Evolutionary conservation across 1,140 invertebrate genomes (phyloP).

Genomic region (Zaprionus vittiger): DNA sequence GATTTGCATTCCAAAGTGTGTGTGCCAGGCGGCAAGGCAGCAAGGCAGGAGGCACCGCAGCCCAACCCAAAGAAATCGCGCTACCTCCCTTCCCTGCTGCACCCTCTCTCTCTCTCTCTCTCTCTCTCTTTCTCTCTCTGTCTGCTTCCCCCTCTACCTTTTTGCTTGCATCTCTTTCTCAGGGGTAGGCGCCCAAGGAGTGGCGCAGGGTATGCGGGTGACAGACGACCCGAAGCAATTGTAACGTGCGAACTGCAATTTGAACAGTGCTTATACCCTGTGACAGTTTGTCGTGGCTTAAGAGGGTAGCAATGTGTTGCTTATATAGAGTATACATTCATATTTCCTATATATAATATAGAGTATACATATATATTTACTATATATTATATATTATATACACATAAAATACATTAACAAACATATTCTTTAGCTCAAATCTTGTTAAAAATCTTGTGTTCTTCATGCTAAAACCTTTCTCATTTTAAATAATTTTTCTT

Average conservation of each 20-base stretch:
- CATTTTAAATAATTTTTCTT: too few species aligned
- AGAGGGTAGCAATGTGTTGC: background rate
- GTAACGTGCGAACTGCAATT: conserved; percentile 74
- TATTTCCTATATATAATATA: too few species aligned
- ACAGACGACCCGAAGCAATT: conserved; percentile 58
- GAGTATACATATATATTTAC: too few species aligned
- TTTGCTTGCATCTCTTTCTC: background rate
- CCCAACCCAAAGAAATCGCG: conserved; percentile 66
- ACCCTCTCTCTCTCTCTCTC: background rate
- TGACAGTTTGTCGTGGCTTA: background rate
- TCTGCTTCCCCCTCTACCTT: background rate
- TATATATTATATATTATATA: too few species aligned
- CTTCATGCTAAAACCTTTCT: too few species aligned
- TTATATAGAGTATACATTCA: too few species aligned
- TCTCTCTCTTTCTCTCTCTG: background rate
- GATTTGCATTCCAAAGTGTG: conserved; percentile 81
- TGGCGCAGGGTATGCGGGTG: conserved; percentile 17
- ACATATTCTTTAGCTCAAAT: too few species aligned
- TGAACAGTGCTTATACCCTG: conserved; percentile 42
- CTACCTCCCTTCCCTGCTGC: too few species aligned
- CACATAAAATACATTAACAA: too few species aligned
- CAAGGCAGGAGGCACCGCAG: conserved; percentile 33
- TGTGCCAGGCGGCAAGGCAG: conserved; percentile 45
- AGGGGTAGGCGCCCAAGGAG: conserved; percentile 10
- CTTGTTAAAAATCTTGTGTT: too few species aligned